phyloP scores from a whole-genome alignment of 2,113 vertebrate genomes.

The Nothocercus julius region DNA sequence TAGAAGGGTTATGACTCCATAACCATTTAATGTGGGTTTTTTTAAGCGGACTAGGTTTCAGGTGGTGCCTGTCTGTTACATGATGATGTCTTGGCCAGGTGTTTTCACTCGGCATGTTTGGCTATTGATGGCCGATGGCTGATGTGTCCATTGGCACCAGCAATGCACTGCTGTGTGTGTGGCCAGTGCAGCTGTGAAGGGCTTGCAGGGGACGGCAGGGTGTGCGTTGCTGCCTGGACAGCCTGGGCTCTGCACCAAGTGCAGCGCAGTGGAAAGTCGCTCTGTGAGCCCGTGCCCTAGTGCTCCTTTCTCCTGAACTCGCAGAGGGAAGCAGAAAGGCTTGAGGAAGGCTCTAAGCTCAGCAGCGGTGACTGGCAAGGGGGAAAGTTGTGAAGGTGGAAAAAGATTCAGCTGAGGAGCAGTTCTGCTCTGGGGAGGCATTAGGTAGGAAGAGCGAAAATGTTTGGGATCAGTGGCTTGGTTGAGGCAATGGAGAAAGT shows the following conservation, averaged over 20 bases:
- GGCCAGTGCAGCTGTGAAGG: background rate
- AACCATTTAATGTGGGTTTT: background rate
- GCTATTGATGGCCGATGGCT: background rate
- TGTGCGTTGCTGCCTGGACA: background rate
- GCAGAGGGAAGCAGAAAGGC: background rate
- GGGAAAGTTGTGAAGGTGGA: background rate
- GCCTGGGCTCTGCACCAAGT: background rate
- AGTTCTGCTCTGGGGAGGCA: background rate
- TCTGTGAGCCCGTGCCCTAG: background rate
- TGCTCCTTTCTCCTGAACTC: too few species aligned
- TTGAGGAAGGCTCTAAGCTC: background rate
- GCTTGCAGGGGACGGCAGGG: background rate
- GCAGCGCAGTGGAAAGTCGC: background rate
- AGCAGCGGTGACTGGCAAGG: background rate
- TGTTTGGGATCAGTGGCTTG: background rate
- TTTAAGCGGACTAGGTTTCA: fast-evolving
- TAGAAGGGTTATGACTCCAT: background rate
- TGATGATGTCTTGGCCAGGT: background rate
- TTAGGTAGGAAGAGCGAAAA: background rate
- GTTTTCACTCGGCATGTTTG: background rate
- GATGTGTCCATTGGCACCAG: background rate
- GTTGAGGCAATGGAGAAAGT: background rate
- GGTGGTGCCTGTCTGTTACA: background rate
- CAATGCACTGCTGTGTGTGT: background rate
- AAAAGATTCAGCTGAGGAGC: background rate